Evolutionary conservation across 2,113 vertebrate species (phyloP), one percentile per base, ranked within the genome.

Genomic region (Amphiprion percula): DNA sequence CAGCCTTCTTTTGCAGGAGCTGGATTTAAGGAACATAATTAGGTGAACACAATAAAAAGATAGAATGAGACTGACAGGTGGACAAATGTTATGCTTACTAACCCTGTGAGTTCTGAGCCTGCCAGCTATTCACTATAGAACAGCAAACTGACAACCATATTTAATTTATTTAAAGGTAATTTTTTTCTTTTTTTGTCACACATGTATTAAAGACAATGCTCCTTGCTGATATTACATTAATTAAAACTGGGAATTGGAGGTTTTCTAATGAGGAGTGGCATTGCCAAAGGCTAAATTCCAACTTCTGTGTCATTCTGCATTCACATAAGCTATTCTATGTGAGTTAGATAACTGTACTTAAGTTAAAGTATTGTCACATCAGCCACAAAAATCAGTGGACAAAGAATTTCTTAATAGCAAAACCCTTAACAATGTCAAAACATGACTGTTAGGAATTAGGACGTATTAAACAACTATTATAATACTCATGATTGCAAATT

Each of bases 121-220:
- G 10, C 4, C 23, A 76, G 10, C 23, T 49, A 10, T 52, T 8
- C 1, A 37, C 33, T 10, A 37, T 10, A 37, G 30, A 8, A 8
- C 5, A 71, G 24, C 10, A 14, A 64, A 59, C 26, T 55, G 47
- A 17, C 46, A 59, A 4, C 2, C 10, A 21, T 10, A 62, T 71
- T 70, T 59, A 1, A 61, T 64, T 63, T 9, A 63, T 64, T 63
- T 11, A 63, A 59, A 77, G 47, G 50, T 26, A 4, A 17, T 24
- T 37, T 77, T n/a, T 37, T 77, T 56, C 23, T 33, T 49, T 16
- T 15, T 47, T 69, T 39, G 37, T 11, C 19, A 69, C 0, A 15
- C 4, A 1, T 9, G 15, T 28, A 53, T 21, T n/a, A 69, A 2
- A 21, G 37, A 46, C 30, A 7, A 33, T 24, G n/a, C 4, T 44